These are phyloP conservation scores for Anguilla obscura DNA, from an alignment of 2,797 vertebrate species.

Conservation along the genomic window DNA sequence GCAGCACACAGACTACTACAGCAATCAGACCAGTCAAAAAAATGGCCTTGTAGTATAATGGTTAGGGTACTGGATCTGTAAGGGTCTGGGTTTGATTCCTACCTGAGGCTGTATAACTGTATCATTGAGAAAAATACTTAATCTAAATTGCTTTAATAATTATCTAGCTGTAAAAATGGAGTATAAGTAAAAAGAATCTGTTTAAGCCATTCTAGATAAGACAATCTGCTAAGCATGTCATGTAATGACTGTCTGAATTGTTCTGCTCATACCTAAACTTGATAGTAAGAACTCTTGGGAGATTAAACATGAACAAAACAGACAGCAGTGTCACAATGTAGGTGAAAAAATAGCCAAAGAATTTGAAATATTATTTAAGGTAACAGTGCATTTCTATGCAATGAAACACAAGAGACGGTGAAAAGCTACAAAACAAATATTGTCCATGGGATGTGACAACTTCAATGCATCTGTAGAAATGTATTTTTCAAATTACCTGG, in stretches of 20 bases:
- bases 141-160: no score
- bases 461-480: not conserved
- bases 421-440: not conserved
- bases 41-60: no score
- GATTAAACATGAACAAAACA: not conserved
- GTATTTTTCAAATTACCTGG: not conserved
- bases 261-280: not conserved
- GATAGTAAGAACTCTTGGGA: not conserved
- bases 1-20: no score
- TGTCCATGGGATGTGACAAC: not conserved
- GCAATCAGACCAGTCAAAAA: no score
- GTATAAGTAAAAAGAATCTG: no score
- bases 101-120: no score
- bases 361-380: not conserved
- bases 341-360: not conserved
- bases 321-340: not conserved
- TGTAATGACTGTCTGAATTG: not conserved
- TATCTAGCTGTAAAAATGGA: no score
- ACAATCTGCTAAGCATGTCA: no score
- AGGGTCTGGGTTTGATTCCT: no score
- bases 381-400: not conserved
- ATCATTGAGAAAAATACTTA: no score
- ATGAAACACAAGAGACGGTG: not conserved
- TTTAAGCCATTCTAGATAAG: no score
- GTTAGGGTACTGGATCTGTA: no score